phyloP scores from a whole-genome alignment of 2,113 vertebrate genomes.

The Macquaria australasica region DNA sequence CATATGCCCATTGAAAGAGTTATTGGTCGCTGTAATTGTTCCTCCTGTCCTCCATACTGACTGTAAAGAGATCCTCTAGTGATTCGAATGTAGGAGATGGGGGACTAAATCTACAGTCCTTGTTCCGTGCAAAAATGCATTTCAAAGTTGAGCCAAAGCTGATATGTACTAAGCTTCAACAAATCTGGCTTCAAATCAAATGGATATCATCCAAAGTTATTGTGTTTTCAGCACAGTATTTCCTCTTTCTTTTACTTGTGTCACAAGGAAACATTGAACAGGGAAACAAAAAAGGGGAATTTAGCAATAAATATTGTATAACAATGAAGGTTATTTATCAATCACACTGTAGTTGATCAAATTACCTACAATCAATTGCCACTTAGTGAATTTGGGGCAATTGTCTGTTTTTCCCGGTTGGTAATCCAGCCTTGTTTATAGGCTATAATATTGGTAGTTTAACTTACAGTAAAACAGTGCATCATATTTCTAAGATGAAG shows the following conservation, averaged over 20 bases:
- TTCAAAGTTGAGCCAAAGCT: background rate
- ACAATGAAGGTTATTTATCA: background rate
- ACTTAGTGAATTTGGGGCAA: background rate
- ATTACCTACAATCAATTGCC: background rate
- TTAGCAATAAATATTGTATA: background rate
- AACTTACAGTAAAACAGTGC: background rate
- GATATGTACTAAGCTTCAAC: background rate
- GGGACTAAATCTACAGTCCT: background rate
- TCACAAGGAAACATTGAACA: background rate
- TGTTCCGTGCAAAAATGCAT: background rate
- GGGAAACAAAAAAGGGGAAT: background rate
- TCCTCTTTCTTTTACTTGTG: background rate
- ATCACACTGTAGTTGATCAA: too few species aligned
- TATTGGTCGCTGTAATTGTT: background rate
- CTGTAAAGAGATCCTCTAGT: background rate
- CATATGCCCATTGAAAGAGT: background rate
- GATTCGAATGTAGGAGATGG: background rate
- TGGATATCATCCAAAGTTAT: background rate
- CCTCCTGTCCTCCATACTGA: background rate
- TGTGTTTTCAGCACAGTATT: background rate
- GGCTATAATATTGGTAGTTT: too few species aligned
- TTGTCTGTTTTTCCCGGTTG: background rate
- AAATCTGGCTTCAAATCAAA: background rate
- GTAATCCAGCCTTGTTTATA: background rate
- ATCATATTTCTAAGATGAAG: background rate